A percentile compares a stretch with the other conserved stretches of the same genome.
Conservation (phyloP, 2,888 invertebrate species). For the Athalia rosae region DNA sequence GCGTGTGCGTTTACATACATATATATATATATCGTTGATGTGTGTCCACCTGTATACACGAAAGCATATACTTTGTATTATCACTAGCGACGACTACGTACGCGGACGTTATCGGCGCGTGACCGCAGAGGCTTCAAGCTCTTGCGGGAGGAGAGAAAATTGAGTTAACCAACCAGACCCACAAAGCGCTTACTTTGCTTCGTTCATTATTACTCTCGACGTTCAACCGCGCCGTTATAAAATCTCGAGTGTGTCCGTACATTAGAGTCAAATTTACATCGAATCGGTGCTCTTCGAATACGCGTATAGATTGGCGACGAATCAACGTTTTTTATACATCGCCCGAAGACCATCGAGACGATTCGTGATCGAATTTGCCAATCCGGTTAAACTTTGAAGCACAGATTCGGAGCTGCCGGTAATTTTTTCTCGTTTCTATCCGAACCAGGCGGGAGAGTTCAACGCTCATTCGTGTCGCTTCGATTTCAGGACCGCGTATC, state of each 20-base stretch:
- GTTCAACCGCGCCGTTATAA: conserved; percentile 1
- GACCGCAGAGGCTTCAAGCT: background rate
- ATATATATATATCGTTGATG: background rate
- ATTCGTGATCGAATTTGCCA: too few relatives aligned
- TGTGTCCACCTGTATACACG: background rate
- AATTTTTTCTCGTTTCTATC: too few relatives aligned
- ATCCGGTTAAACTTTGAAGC: too few relatives aligned
- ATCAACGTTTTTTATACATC: background rate
- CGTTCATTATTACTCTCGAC: conserved; percentile 15
- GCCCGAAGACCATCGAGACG: background rate
- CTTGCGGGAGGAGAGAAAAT: background rate
- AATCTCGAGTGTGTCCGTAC: background rate
- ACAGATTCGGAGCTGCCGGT: too few relatives aligned
- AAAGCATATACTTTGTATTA: background rate
- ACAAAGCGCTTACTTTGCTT: background rate
- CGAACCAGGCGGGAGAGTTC: too few relatives aligned
- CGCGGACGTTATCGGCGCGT: conserved; percentile 24
- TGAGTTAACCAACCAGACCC: conserved; percentile 10
- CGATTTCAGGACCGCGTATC: too few relatives aligned
- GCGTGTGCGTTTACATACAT: background rate
- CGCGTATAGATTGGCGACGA: background rate
- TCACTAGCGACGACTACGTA: background rate
- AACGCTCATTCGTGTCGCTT: too few relatives aligned
- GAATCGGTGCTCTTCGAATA: background rate
- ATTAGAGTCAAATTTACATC: background rate